These are phyloP conservation scores for Acipenser oxyrinchus DNA, from an alignment of 2,797 vertebrate species.

Conservation along the genomic window DNA sequence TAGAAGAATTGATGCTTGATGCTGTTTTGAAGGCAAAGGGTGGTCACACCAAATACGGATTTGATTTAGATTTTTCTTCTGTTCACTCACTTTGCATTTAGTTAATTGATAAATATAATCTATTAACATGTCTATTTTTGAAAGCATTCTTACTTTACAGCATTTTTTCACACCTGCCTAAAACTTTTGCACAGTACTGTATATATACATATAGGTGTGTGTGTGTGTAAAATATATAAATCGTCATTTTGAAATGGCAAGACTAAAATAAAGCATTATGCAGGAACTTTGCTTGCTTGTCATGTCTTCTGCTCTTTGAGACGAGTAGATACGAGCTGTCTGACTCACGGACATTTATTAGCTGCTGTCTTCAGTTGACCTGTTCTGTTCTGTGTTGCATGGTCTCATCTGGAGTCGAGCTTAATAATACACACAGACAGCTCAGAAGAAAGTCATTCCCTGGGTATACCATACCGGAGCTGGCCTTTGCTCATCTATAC, in stretches of 20 bases:
- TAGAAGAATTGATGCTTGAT: no score
- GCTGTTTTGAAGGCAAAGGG: no score
- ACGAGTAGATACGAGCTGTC: not conserved
- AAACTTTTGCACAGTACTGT: no score
- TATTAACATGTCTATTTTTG: no score
- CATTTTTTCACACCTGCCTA: no score
- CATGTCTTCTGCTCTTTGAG: not conserved
- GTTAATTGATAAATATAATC: no score
- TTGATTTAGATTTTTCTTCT: no score
- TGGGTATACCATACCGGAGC: conserved; percentile 16
- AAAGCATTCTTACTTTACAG: no score
- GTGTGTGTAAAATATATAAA: no score
- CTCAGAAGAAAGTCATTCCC: conserved; percentile 21
- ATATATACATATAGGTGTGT: no score
- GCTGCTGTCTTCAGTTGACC: not conserved
- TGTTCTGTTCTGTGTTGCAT: conserved; percentile 3
- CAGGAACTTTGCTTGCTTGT: not conserved
- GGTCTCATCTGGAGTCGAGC: conserved; percentile 20
- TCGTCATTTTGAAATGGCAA: conserved; percentile 14
- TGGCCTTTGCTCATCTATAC: conserved; percentile 5
- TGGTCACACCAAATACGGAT: no score
- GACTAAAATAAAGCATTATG: conserved; percentile 5
- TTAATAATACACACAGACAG: conserved; percentile 32
- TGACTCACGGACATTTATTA: conserved; percentile 1
- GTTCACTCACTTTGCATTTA: no score